Base-by-base conservation (phyloP, 2,888 invertebrate species). In the Euspilapteryx auroguttella region DNA sequence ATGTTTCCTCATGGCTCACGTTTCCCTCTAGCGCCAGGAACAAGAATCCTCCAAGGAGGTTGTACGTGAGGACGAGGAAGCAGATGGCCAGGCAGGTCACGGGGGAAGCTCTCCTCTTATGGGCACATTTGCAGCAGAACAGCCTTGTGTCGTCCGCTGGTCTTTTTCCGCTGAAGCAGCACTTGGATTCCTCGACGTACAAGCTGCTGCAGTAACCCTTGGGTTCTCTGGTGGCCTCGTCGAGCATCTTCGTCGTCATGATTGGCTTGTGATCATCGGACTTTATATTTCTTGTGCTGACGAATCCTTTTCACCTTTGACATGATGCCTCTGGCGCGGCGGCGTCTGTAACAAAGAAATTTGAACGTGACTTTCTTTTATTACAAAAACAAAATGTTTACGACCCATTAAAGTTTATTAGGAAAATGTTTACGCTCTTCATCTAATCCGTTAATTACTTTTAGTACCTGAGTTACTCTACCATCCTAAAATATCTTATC, bases 21-120 rank as follows among this genome's bases (percentile, higher is more conserved):
- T 79, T 78, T 29, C 89, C 89, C 57, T 92, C 91, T 31, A 92
- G 71, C 9, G 88, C 86, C 61, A 89, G 87, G 65, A 96, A 97
- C 33, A 94, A 83, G 49, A 94, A 87, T 13, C 93, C 95, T 9
- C 96, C 96, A 44, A 94, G 80, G 27, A 95, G 82, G 37, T 94
- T 93, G 75, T 97, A 97, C 9, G 87, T 86, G 25, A 96, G 81
- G 11, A 96, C 94, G 30, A 96, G 80, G 39, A 86, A 82, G 58
- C 89, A 89, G 31, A 91, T 82, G 11, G 89, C 91, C 21, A 91
- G 78, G 43, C 91, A 89, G 6, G 90, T 87, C 38, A 92, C 78
- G 6, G 89, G 79, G 1, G 90, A 66, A 2, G 65, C 61, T 23
- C 55, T 46, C 15, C 68, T 45, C 25, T 51, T 51, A 39, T 55